phyloP scores from a whole-genome alignment of 1,140 invertebrate species.

The Drosophila pachea region DNA sequence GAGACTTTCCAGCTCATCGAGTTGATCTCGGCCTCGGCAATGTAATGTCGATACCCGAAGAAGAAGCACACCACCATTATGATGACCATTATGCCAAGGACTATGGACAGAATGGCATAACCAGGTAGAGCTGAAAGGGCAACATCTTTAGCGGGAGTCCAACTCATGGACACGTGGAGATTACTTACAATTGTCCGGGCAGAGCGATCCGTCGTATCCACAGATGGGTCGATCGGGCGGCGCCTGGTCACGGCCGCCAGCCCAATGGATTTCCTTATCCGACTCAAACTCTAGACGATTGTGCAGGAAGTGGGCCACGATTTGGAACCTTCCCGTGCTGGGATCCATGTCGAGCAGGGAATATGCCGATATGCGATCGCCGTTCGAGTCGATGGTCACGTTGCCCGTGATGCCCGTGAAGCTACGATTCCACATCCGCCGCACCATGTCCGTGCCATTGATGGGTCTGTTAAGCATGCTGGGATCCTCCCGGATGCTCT shows the following conservation, averaged over 20 bases:
- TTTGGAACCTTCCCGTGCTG: slow-evolving; percentile 88
- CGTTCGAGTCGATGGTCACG: slow-evolving; percentile 93
- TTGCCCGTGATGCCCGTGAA: slow-evolving; percentile 92
- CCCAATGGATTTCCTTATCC: slow-evolving; percentile 90
- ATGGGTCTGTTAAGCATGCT: slow-evolving; percentile 80
- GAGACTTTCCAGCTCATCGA: slow-evolving; percentile 97
- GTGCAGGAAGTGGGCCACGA: slow-evolving; percentile 75
- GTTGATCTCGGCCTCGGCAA: slow-evolving; percentile 94
- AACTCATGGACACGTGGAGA: too few relatives aligned
- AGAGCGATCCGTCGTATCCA: slow-evolving; percentile 94
- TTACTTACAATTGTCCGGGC: slow-evolving; percentile 85
- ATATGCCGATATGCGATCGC: slow-evolving; percentile 94
- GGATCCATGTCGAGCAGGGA: slow-evolving; percentile 94
- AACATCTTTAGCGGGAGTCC: not conserved
- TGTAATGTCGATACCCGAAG: slow-evolving; percentile 88
- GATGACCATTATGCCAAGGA: slow-evolving; percentile 88
- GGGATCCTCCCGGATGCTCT: slow-evolving; percentile 86
- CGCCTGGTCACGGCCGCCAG: slow-evolving; percentile 85
- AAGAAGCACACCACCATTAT: slow-evolving; percentile 87
- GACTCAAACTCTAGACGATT: slow-evolving; percentile 83
- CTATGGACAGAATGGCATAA: slow-evolving; percentile 92
- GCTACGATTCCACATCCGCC: slow-evolving; percentile 93
- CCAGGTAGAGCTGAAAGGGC: slow-evolving; percentile 85
- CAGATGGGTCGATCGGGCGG: slow-evolving; percentile 92
- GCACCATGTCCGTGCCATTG: slow-evolving; percentile 84